phyloP scores from a whole-genome alignment of 2,113 vertebrate species.

The Myotis lucifugus region DNA sequence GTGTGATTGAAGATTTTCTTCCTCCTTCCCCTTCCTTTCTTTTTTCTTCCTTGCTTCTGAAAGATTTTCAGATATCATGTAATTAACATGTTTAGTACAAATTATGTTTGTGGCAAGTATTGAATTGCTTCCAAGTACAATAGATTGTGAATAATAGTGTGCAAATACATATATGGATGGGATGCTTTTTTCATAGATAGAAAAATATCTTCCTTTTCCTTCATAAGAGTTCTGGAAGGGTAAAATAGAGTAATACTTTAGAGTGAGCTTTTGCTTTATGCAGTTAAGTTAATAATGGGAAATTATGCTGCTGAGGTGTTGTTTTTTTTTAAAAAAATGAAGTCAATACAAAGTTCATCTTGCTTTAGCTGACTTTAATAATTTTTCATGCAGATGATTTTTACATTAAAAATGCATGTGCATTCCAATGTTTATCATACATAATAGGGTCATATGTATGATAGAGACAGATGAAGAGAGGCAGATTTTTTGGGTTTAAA shows the following conservation, averaged over 20 bases:
- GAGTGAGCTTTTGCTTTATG: background rate
- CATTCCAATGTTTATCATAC: background rate
- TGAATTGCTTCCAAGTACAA: background rate
- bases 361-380: background rate
- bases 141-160: background rate
- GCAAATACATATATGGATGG: background rate
- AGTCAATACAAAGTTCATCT: background rate
- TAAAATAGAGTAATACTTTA: background rate
- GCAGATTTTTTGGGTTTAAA: background rate
- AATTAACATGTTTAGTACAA: background rate
- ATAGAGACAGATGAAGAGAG: background rate
- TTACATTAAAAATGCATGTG: background rate
- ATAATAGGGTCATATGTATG: background rate
- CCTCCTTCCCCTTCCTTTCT: background rate
- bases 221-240: background rate
- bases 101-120: background rate
- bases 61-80: background rate
- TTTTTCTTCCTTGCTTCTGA: background rate
- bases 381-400: background rate
- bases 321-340: background rate
- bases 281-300: constrained; percentile 1
- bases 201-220: background rate
- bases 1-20: background rate
- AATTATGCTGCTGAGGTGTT: background rate
- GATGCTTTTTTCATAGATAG: background rate